These are phyloP conservation scores for Zhuqinia jingwanae DNA, from an alignment of 2,888 invertebrate species.

Conservation along the genomic window DNA sequence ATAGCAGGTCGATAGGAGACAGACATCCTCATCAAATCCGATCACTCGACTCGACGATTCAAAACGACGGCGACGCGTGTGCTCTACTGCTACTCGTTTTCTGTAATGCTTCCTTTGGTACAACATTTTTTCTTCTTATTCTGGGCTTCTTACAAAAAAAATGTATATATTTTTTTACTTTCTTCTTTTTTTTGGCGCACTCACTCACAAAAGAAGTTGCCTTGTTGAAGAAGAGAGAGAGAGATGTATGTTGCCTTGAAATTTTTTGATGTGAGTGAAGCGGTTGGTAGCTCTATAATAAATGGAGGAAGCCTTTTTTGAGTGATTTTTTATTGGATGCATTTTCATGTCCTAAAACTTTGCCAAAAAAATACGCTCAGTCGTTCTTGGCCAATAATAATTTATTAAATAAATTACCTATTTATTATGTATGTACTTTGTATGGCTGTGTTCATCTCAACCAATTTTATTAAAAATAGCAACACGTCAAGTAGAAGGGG, in stretches of 20 bases:
- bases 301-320: not conserved
- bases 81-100: slow-evolving; percentile 67
- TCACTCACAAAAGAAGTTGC: no score
- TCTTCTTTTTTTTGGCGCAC: slow-evolving; percentile 23
- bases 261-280: not conserved
- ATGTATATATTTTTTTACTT: slow-evolving; percentile 17
- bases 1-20: slow-evolving; percentile 71
- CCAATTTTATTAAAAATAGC: no score
- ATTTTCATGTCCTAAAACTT: slow-evolving; percentile 13
- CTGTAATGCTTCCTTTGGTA: slow-evolving; percentile 13
- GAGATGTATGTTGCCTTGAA: not conserved
- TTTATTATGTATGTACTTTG: no score
- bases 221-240: not conserved
- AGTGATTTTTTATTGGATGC: slow-evolving; percentile 22
- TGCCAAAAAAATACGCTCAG: not conserved
- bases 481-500: no score
- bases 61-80: slow-evolving; percentile 72
- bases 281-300: no score
- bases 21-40: slow-evolving; percentile 73
- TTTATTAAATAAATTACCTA: no score
- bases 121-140: slow-evolving; percentile 18
- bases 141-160: not conserved
- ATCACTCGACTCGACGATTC: slow-evolving; percentile 71
- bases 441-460: no score
- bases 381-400: no score